phyloP scores from a whole-genome alignment of 2,797 vertebrate genomes.

The Tokudaia muenninki region DNA sequence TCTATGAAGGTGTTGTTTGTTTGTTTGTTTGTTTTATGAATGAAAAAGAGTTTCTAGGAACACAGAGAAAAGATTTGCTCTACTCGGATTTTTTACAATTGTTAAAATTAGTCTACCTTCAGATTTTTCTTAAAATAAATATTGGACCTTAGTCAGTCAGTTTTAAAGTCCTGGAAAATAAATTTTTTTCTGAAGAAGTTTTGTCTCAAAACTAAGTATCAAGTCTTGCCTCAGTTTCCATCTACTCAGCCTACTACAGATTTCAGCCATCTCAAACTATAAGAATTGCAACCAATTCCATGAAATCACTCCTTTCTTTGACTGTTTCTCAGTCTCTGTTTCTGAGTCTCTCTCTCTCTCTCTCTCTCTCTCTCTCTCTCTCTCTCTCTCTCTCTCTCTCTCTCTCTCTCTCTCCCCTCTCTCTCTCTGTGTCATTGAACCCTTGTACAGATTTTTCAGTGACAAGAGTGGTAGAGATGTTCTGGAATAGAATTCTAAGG shows the following conservation, averaged over 20 bases:
- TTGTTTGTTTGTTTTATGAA: not conserved
- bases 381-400: no score
- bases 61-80: not conserved
- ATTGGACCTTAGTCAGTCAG: not conserved
- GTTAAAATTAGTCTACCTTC: not conserved
- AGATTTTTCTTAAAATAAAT: not conserved
- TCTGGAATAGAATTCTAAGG: not conserved
- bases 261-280: not conserved
- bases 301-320: not conserved
- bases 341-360: no score
- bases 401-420: no score
- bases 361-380: not conserved
- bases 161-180: not conserved
- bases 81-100: not conserved
- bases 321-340: not conserved
- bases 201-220: not conserved
- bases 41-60: not conserved
- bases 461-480: not conserved
- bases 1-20: not conserved
- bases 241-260: not conserved
- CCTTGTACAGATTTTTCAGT: not conserved
- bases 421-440: not conserved
- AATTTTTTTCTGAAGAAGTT: not conserved
- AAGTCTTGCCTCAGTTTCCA: not conserved
- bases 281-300: not conserved